Evolutionary conservation across 1,140 invertebrate genomes (phyloP).

Genomic region (Acromyrmex echinatior): DNA sequence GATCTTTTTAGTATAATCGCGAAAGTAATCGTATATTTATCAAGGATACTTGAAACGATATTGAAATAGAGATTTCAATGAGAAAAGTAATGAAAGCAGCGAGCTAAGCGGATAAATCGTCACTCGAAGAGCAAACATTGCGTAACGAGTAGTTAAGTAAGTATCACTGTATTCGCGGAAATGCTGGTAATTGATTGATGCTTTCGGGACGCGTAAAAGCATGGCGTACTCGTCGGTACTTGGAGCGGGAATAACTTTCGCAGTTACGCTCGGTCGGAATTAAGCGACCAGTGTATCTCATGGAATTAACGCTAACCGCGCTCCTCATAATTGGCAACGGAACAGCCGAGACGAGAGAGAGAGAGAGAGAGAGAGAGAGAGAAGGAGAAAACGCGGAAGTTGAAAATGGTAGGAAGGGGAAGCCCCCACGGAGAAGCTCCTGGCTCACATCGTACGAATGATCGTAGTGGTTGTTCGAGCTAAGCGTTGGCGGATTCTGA

Average conservation of each 20-base stretch:
- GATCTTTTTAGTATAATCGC: neutral
- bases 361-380: no score
- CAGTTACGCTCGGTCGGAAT: slow-evolving; percentile 33
- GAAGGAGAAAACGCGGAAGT: neutral
- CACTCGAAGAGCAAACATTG: neutral
- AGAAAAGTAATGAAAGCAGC: neutral
- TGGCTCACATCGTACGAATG: slow-evolving; percentile 1
- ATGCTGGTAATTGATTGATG: slow-evolving; percentile 4
- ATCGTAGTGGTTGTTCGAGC: slow-evolving; percentile 33
- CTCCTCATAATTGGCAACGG: slow-evolving; percentile 32
- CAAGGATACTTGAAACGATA: neutral
- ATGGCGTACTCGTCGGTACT: neutral
- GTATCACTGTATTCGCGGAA: neutral
- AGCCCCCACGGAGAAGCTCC: slow-evolving; percentile 5
- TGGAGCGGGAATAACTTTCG: slow-evolving; percentile 9
- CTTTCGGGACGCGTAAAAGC: neutral
- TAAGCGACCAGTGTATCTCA: slow-evolving; percentile 37
- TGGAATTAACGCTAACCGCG: slow-evolving; percentile 30
- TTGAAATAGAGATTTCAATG: neutral
- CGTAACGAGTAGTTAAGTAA: neutral
- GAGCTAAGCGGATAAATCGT: slow-evolving; percentile 2
- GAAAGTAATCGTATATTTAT: neutral
- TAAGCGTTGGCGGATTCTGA: slow-evolving; percentile 23
- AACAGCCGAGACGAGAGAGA: neutral
- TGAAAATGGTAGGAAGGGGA: slow-evolving; percentile 2